Evolutionary conservation across 2,888 invertebrate genomes (phyloP), one percentile per base, ranked within the genome.

Genomic region (Dasysyrphus tricinctus): DNA sequence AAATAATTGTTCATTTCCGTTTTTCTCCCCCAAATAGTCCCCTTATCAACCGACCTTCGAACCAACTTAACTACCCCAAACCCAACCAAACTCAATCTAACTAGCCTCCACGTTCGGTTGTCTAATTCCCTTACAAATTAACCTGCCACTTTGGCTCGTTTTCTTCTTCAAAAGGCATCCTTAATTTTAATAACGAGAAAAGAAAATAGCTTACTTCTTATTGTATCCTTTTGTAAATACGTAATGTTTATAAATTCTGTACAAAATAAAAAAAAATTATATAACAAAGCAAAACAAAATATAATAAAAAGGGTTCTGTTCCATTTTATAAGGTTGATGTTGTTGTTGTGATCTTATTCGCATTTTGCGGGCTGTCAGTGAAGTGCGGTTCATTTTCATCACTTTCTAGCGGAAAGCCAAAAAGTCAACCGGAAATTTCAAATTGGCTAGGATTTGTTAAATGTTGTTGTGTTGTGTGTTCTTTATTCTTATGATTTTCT

Each of bases 361-460:
- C 70, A 81, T 85, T 54, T 61, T 74, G 61, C 57, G 56, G 76
- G 76, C 76, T 81, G 85, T 74, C 76, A 77, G 73, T 81, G 81
- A 81, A 85, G 85, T 85, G 81, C 85, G 81, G 74, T 85, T 85
- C 74, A 78, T 85, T 85, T 85, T 85, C 85, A 85, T 85, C 85
- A 85, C 85, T 85, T 81, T 67, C 61, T 70, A 69, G 81, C 81
- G 85, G 74, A 75, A 82, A 86, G 75, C 82, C 86, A 78, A 81
- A 86, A 82, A 86, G 86, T 79, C 82, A 86, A 86, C 86, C 86
- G 82, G 82, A 82, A 86, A 86, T 82, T 75, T 65, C 78, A 86
- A 86, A 86, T 86, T 86, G 86, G 82, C 86, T 75, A 63, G 82
- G 86, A 86, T 86, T 86, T 82, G 86, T 81, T 19, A 63, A 72